Conservation (phyloP, 2,888 invertebrate genomes). For the Phrixothrix hirtus region DNA sequence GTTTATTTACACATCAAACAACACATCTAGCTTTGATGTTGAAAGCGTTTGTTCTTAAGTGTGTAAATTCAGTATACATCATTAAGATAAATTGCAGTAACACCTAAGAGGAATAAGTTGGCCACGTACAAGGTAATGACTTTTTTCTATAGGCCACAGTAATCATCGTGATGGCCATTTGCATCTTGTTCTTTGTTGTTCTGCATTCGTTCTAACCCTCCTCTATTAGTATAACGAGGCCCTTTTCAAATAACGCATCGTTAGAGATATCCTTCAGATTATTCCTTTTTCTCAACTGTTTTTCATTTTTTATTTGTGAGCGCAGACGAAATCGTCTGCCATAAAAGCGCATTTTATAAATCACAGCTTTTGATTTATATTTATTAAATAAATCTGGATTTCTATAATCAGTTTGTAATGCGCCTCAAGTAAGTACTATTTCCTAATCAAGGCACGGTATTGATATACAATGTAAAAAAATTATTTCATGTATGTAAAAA, state of each 20-base stretch:
- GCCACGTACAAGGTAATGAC: slow-evolving; percentile 16
- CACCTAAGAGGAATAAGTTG: slow-evolving; percentile 10
- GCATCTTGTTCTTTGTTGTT: slow-evolving; percentile 35
- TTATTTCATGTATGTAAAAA: no score
- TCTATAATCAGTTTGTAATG: no score
- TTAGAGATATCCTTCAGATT: slow-evolving; percentile 16
- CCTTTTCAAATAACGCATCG: slow-evolving; percentile 22
- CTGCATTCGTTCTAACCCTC: slow-evolving; percentile 35
- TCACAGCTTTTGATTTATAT: no score
- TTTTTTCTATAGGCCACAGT: slow-evolving; percentile 22
- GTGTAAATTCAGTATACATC: slow-evolving; percentile 15
- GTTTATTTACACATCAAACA: no score
- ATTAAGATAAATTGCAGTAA: slow-evolving; percentile 20
- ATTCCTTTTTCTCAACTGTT: slow-evolving; percentile 4
- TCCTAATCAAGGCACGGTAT: no score
- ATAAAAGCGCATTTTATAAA: no score
- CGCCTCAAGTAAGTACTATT: no score
- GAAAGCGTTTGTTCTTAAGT: no score
- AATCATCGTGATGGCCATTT: slow-evolving; percentile 34
- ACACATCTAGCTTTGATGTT: no score
- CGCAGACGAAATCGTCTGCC: background rate
- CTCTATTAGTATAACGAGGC: slow-evolving; percentile 38
- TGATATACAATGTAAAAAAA: no score
- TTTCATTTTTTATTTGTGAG: slow-evolving; percentile 8
- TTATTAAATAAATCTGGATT: no score